Evolutionary conservation across 2,888 invertebrate species (phyloP).

Genomic region (Catonia carolina): DNA sequence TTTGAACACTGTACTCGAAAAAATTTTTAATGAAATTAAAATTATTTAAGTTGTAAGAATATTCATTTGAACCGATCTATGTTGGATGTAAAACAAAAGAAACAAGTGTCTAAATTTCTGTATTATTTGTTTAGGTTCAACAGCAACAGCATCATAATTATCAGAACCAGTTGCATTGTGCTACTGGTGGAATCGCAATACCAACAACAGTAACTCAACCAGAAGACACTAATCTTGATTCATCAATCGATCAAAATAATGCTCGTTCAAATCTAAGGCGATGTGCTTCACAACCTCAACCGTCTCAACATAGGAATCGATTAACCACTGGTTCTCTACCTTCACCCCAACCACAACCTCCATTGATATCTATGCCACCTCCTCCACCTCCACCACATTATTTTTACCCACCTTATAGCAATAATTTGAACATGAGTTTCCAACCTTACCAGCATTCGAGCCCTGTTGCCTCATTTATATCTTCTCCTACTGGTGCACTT

Average conservation of each 20-base stretch:
- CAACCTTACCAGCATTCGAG: slow-evolving; percentile 22
- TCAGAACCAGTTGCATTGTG: too few species aligned
- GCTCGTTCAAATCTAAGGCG: too few species aligned
- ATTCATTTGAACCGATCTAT: too few species aligned
- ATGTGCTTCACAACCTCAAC: slow-evolving; percentile 8
- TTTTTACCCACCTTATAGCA: slow-evolving; percentile 33
- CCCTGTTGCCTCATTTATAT: slow-evolving; percentile 24
- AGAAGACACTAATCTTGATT: too few species aligned
- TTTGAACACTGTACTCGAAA: too few species aligned
- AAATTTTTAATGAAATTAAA: too few species aligned
- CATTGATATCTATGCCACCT: background rate
- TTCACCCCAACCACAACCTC: slow-evolving; percentile 15
- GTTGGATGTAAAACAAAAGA: too few species aligned
- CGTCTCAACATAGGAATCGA: slow-evolving; percentile 3
- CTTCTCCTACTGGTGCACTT: slow-evolving; percentile 48
- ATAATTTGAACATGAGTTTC: slow-evolving; percentile 30
- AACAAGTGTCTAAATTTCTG: too few species aligned
- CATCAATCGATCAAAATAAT: too few species aligned
- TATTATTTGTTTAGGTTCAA: too few species aligned
- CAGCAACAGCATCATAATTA: too few species aligned
- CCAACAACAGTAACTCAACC: background rate
- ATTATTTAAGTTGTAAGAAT: too few species aligned
- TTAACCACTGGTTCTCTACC: slow-evolving; percentile 11
- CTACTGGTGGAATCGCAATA: background rate
- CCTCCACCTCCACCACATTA: slow-evolving; percentile 3